A percentile compares a stretch with the other conserved stretches of the same genome.
Evolutionary conservation across 2,113 vertebrate genomes (phyloP).

Genomic region (Miniopterus natalensis): DNA sequence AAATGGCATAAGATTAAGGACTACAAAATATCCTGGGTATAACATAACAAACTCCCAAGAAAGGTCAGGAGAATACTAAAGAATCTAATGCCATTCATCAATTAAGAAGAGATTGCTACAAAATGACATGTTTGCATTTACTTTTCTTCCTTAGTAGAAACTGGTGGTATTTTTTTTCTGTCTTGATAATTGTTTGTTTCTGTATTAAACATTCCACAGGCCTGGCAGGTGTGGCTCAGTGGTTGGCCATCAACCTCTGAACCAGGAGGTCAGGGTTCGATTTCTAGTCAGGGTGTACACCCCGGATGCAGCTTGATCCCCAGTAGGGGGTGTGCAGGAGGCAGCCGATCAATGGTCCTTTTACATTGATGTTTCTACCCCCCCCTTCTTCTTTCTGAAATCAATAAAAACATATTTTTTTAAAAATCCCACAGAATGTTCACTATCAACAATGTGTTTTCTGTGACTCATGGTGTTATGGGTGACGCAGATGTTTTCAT

Average conservation of each 20-base stretch:
- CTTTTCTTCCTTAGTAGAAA: background rate
- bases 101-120: background rate
- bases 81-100: background rate
- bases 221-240: too few species aligned
- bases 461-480: background rate
- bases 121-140: background rate
- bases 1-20: background rate
- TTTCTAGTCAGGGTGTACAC: too few species aligned
- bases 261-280: too few species aligned
- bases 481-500: background rate
- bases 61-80: background rate
- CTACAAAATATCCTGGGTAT: background rate
- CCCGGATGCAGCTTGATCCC: too few species aligned
- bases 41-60: background rate
- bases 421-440: background rate
- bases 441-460: background rate
- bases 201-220: background rate
- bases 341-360: too few species aligned
- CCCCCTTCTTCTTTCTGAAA: too few species aligned
- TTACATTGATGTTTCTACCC: too few species aligned
- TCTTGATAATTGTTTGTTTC: background rate
- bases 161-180: background rate
- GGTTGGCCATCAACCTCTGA: too few species aligned
- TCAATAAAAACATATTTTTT: too few species aligned
- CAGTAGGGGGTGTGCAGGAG: too few species aligned